A percentile compares a stretch with the other conserved stretches of the same genome.
Conservation (phyloP, 2,797 vertebrate genomes). For the Thripadectes ignobilis region DNA sequence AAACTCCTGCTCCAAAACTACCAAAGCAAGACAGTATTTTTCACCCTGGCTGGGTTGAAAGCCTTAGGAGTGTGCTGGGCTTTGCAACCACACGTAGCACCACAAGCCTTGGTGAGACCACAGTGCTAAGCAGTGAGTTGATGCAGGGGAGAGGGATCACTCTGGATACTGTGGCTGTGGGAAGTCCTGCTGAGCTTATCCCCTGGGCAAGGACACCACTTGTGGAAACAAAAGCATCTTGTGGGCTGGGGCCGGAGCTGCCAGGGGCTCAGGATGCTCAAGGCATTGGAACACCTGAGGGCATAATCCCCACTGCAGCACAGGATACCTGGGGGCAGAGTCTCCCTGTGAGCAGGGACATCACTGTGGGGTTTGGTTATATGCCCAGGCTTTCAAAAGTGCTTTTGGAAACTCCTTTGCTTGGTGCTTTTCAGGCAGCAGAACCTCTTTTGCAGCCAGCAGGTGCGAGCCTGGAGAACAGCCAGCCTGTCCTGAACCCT, state of each 20-base stretch:
- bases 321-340: not conserved
- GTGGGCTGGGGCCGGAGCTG: not conserved
- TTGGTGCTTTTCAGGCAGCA: not conserved
- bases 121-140: rapidly evolving
- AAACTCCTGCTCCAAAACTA: not conserved
- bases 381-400: not conserved
- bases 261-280: not conserved
- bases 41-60: not conserved
- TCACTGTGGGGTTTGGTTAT: too few species aligned
- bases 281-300: not conserved
- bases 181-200: not conserved
- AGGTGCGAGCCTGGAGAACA: not conserved
- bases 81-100: rapidly evolving
- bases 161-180: rapidly evolving
- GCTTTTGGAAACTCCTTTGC: not conserved
- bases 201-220: rapidly evolving
- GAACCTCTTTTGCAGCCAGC: not conserved
- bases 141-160: not conserved
- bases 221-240: not conserved
- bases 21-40: not conserved
- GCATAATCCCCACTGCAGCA: not conserved
- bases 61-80: not conserved
- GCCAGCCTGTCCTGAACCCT: not conserved
- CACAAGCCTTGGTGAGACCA: not conserved
- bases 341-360: not conserved